Conservation (phyloP, 1,140 invertebrate species). For the Halotydeus destructor region DNA sequence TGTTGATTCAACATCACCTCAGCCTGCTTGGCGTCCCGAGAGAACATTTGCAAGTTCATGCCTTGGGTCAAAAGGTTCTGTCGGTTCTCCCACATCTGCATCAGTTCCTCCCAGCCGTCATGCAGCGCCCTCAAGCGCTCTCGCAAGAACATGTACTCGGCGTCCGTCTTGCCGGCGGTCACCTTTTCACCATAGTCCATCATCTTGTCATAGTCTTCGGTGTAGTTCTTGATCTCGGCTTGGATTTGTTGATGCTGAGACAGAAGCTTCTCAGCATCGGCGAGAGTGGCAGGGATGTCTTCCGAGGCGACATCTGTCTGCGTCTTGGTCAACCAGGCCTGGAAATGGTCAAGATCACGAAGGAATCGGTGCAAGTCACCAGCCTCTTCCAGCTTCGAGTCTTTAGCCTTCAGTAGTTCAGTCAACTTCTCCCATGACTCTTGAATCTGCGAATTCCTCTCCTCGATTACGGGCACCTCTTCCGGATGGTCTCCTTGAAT, state of each 20-base stretch:
- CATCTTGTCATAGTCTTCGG: slow-evolving; percentile 93
- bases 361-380: slow-evolving; percentile 95
- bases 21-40: slow-evolving; percentile 87
- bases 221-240: slow-evolving; percentile 97
- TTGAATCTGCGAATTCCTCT: slow-evolving; percentile 70
- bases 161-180: slow-evolving; percentile 60
- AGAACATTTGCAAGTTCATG: slow-evolving; percentile 79
- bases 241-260: slow-evolving; percentile 88
- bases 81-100: slow-evolving; percentile 98
- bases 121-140: slow-evolving; percentile 88
- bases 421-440: slow-evolving; percentile 89
- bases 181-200: slow-evolving; percentile 95
- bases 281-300: slow-evolving; percentile 83
- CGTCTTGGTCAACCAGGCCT: slow-evolving; percentile 92
- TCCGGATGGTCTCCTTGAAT: slow-evolving; percentile 87
- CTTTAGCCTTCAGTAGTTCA: slow-evolving; percentile 88
- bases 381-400: slow-evolving; percentile 93
- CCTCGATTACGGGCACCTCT: slow-evolving; percentile 73
- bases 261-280: slow-evolving; percentile 87
- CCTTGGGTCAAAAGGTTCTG: slow-evolving; percentile 84
- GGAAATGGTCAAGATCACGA: slow-evolving; percentile 97
- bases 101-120: slow-evolving; percentile 94
- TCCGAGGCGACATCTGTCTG: slow-evolving; percentile 94
- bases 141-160: slow-evolving; percentile 95
- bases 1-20: slow-evolving; percentile 94